Evolutionary conservation across 1,140 invertebrate genomes (phyloP).

Genomic region (Neotoxoptera formosana): DNA sequence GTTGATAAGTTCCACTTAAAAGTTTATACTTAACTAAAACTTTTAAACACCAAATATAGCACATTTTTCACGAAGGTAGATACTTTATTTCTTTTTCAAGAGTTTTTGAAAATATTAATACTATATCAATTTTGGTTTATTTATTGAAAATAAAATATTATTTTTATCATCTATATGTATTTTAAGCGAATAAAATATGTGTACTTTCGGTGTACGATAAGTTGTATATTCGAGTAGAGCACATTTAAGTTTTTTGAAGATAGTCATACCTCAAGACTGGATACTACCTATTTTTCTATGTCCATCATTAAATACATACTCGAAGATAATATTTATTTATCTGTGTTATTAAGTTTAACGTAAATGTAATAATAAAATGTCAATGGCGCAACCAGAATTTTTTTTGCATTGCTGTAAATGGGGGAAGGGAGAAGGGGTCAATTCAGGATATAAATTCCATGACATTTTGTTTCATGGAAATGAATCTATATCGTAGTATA

Average conservation of each 20-base stretch:
- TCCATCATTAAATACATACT: neutral
- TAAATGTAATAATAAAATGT: neutral
- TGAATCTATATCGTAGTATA: neutral
- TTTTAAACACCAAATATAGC: neutral
- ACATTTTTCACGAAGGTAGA: neutral
- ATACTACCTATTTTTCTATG: neutral
- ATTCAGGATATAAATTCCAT: neutral
- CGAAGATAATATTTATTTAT: neutral
- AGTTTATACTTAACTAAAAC: neutral
- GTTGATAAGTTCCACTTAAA: slow-evolving; percentile 5
- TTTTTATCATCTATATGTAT: neutral
- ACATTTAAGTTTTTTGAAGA: neutral
- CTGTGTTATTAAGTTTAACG: neutral
- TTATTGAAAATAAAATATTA: neutral
- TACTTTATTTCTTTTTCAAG: neutral
- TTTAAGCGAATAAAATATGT: neutral
- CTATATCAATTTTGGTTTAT: neutral
- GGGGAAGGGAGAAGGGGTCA: no score
- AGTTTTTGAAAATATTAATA: neutral
- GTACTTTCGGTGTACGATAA: neutral
- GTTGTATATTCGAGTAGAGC: neutral
- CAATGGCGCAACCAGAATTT: neutral
- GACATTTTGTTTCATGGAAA: no score
- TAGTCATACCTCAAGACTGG: neutral
- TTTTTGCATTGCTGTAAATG: neutral